A percentile compares a stretch with the other conserved stretches of the same genome.
These are phyloP conservation scores for Telmatherina bonti DNA, from an alignment of 2,797 vertebrate genomes.

Conservation along the genomic window DNA sequence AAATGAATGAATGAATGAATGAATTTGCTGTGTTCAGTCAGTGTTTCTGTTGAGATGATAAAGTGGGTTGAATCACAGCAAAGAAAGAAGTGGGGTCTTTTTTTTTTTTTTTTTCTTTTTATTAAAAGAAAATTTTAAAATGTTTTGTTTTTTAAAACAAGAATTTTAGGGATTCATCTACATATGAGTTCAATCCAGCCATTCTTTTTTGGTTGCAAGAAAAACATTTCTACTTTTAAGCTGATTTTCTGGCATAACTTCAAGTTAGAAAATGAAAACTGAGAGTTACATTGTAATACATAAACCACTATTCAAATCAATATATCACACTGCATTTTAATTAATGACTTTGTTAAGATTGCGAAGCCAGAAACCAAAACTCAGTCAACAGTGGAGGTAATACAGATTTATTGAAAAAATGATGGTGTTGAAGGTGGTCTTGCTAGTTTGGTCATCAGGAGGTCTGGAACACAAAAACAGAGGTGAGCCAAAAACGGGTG, in stretches of 20 bases:
- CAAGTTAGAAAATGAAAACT: slow-evolving; percentile 10
- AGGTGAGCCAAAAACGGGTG: too few relatives aligned
- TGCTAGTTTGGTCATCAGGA: too few relatives aligned
- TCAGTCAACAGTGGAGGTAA: too few relatives aligned
- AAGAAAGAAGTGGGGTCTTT: too few relatives aligned
- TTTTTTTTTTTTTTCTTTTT: not conserved
- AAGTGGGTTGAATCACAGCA: slow-evolving; percentile 30
- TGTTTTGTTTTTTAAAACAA: slow-evolving; percentile 33
- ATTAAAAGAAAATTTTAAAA: too few relatives aligned
- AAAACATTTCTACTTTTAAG: slow-evolving; percentile 8
- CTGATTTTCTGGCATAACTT: not conserved
- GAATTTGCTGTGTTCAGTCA: slow-evolving; percentile 31
- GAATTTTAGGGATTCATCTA: not conserved
- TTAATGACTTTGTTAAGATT: too few relatives aligned
- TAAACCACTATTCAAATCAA: not conserved
- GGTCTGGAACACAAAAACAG: too few relatives aligned
- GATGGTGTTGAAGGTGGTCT: too few relatives aligned
- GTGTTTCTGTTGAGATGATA: slow-evolving; percentile 38
- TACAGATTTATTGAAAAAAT: too few relatives aligned
- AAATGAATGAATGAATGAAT: too few relatives aligned
- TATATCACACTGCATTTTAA: not conserved
- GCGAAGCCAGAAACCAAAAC: too few relatives aligned
- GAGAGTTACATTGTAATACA: too few relatives aligned
- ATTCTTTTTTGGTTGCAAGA: not conserved
- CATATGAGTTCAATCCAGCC: slow-evolving; percentile 7